A percentile compares a stretch with the other conserved stretches of the same genome.
Evolutionary conservation across 1,140 invertebrate species (phyloP).

Genomic region (Drosophila ambigua): DNA sequence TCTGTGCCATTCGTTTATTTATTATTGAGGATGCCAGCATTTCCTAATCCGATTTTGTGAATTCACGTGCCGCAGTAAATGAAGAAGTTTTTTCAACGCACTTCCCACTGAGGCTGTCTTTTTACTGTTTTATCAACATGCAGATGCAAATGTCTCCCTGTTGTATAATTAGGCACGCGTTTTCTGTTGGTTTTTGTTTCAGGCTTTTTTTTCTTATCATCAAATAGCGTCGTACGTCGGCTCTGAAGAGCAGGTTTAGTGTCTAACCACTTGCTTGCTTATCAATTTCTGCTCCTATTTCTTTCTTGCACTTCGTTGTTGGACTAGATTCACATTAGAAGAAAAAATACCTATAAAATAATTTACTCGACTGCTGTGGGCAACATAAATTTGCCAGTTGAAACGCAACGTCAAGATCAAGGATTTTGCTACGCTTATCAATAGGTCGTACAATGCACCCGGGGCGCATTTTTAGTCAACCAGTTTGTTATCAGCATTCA

Average conservation of each 20-base stretch:
- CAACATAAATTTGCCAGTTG: slow-evolving; percentile 67
- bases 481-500: slow-evolving; percentile 68
- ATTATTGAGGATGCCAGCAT: slow-evolving; percentile 25
- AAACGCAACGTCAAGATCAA: slow-evolving; percentile 78
- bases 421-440: slow-evolving; percentile 68
- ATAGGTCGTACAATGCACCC: slow-evolving; percentile 73
- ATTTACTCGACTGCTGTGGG: slow-evolving; percentile 37
- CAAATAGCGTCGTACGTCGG: slow-evolving; percentile 28
- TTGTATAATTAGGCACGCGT: slow-evolving; percentile 59
- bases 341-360: slow-evolving; percentile 18
- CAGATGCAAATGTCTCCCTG: slow-evolving; percentile 63
- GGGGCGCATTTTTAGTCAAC: slow-evolving; percentile 77
- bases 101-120: background rate
- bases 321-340: slow-evolving; percentile 23
- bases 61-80: slow-evolving; percentile 16
- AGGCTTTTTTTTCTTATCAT: slow-evolving; percentile 46
- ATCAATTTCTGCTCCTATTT: slow-evolving; percentile 39
- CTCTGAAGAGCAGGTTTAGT: slow-evolving; percentile 36
- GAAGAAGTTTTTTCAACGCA: slow-evolving; percentile 1
- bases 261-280: slow-evolving; percentile 33
- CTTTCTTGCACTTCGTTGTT: slow-evolving; percentile 45
- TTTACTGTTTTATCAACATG: slow-evolving; percentile 40
- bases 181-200: slow-evolving; percentile 14
- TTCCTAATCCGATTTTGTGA: slow-evolving; percentile 37
- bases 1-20: slow-evolving; percentile 45